These are phyloP conservation scores for Drosophila hamatofila DNA, from an alignment of 2,888 invertebrate genomes.

Conservation along the genomic window DNA sequence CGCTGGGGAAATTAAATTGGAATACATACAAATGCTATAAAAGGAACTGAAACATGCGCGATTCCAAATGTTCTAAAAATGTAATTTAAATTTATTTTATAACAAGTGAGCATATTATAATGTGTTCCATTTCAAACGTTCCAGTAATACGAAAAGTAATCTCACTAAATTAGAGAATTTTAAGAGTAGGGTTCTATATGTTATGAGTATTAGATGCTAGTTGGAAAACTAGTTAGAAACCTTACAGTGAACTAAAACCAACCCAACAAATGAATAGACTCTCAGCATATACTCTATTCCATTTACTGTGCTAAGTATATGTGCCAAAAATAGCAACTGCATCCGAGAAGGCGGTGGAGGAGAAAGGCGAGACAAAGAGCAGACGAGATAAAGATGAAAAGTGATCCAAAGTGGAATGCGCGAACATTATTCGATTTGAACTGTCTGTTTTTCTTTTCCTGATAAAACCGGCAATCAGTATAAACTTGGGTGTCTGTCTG, in stretches of 20 bases:
- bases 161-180: not conserved
- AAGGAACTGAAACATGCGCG: not conserved
- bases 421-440: slow-evolving; percentile 33
- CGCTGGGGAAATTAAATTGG: slow-evolving; percentile 3
- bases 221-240: no score
- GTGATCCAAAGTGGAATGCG: slow-evolving; percentile 7
- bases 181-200: no score
- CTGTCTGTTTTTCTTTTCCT: slow-evolving; percentile 7
- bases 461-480: slow-evolving; percentile 33
- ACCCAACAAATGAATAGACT: not conserved
- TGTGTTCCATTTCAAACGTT: not conserved
- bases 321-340: slow-evolving; percentile 18
- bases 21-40: not conserved
- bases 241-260: no score
- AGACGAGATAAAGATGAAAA: slow-evolving; percentile 3
- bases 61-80: no score
- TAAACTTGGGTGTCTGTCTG: not conserved
- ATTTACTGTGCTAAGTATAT: slow-evolving; percentile 12
- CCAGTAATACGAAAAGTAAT: not conserved
- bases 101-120: not conserved
- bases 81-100: not conserved
- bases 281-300: not conserved
- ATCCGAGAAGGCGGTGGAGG: not conserved
- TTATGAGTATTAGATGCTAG: no score
- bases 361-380: not conserved